Conservation (phyloP, 1,140 invertebrate species). For the Saccostrea glomerata region DNA sequence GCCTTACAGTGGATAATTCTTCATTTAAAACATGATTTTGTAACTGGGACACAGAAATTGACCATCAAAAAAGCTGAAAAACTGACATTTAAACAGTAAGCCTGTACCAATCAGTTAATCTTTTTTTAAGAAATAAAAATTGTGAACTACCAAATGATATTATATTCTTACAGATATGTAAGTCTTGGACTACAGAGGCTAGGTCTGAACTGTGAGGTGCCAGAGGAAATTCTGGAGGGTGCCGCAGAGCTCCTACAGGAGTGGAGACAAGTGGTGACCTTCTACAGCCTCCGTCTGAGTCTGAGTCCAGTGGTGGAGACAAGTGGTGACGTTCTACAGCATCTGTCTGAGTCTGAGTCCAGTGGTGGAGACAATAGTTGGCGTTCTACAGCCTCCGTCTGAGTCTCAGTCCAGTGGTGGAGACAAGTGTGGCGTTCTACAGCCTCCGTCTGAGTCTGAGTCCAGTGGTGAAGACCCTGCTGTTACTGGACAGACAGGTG, state of each 20-base stretch:
- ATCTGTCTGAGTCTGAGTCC: constrained; percentile 79
- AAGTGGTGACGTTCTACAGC: constrained; percentile 89
- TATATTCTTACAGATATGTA: constrained; percentile 82
- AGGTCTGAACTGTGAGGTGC: constrained; percentile 75
- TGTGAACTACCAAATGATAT: background rate
- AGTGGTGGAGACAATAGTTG: constrained; percentile 87
- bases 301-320: constrained; percentile 82
- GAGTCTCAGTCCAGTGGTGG: too few relatives aligned
- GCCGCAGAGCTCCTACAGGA: constrained; percentile 80
- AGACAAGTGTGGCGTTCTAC: constrained; percentile 84
- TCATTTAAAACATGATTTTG: constrained; percentile 82
- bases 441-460: constrained; percentile 88
- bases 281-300: constrained; percentile 85
- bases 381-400: constrained; percentile 87
- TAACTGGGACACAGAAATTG: constrained; percentile 83
- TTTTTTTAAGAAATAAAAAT: background rate
- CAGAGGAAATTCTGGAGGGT: constrained; percentile 76
- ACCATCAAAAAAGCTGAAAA: constrained; percentile 87
- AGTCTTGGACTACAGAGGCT: constrained; percentile 81
- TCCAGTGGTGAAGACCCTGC: constrained; percentile 88
- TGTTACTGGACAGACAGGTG: constrained; percentile 88
- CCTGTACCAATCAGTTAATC: background rate
- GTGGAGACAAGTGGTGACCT: constrained; percentile 88
- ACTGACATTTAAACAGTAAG: constrained; percentile 86
- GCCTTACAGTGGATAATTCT: constrained; percentile 87